Percentiles rank a stretch among this genome's conserved stretches.
Conservation (phyloP, 2,888 invertebrate species). For the Gasteruption jaculator region DNA sequence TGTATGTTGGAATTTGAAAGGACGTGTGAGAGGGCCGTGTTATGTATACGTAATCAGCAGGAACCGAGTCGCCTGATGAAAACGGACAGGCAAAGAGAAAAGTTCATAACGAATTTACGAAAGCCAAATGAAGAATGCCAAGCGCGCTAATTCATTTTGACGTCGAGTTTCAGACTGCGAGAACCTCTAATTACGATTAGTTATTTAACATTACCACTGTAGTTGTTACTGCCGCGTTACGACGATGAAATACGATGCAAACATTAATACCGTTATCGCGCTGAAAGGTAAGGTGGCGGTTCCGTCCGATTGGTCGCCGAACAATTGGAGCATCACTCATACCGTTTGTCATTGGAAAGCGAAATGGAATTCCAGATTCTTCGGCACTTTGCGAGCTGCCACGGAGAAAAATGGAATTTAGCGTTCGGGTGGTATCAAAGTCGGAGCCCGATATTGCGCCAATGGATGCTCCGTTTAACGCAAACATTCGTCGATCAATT, state of each 20-base stretch:
- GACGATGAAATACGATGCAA: slow-evolving; percentile 8
- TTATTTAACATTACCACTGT: slow-evolving; percentile 13
- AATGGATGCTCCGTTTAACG: too few relatives aligned
- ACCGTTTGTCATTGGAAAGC: too few relatives aligned
- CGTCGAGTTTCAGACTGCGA: slow-evolving; percentile 9
- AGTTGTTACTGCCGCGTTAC: not conserved
- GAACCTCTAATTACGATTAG: slow-evolving; percentile 21
- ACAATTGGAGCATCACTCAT: too few relatives aligned
- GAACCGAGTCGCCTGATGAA: not conserved
- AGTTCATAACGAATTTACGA: slow-evolving; percentile 12
- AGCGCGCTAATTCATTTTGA: slow-evolving; percentile 13
- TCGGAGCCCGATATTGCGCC: too few relatives aligned
- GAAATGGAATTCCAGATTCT: too few relatives aligned
- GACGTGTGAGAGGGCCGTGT: slow-evolving; percentile 6
- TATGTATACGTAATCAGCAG: not conserved
- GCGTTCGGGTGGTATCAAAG: too few relatives aligned
- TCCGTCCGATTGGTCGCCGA: too few relatives aligned
- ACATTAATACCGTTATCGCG: too few relatives aligned
- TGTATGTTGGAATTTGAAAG: slow-evolving; percentile 15
- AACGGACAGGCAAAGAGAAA: slow-evolving; percentile 11
- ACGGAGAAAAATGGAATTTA: too few relatives aligned
- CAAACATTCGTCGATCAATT: too few relatives aligned
- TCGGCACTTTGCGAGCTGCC: too few relatives aligned
- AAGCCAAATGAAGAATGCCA: slow-evolving; percentile 14
- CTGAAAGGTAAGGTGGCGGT: too few relatives aligned